A percentile compares a stretch with the other conserved stretches of the same genome.
These are phyloP conservation scores for Oxytorus armatus DNA, from an alignment of 2,888 invertebrate genomes.

Conservation along the genomic window DNA sequence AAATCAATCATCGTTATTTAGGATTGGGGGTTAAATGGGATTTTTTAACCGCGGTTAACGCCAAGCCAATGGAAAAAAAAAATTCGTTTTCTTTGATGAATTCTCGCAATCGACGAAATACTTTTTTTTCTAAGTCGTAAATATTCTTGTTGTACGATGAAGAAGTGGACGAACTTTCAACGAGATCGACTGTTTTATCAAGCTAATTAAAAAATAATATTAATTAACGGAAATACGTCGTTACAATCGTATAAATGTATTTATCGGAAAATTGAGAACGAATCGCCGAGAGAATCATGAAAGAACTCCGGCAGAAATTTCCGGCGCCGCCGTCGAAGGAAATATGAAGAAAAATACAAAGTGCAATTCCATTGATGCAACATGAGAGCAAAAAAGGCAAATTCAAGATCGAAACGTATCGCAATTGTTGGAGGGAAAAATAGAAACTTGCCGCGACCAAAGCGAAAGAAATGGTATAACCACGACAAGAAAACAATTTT, in stretches of 20 bases:
- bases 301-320: no score
- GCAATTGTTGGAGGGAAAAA: background rate
- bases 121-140: no score
- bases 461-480: background rate
- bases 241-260: background rate
- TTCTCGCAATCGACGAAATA: no score
- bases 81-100: no score
- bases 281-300: background rate
- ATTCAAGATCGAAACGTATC: background rate
- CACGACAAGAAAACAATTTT: slow-evolving; percentile 23
- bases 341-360: background rate
- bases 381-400: background rate
- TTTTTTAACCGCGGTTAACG: no score
- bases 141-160: no score
- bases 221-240: background rate
- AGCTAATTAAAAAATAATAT: background rate
- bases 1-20: background rate
- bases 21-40: no score
- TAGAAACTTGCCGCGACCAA: slow-evolving; percentile 1
- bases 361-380: background rate
- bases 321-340: no score
- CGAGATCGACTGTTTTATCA: no score
- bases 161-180: no score
- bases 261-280: background rate
- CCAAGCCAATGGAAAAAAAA: no score